phyloP scores from a whole-genome alignment of 2,888 invertebrate genomes.

The Melitaea athalia region DNA sequence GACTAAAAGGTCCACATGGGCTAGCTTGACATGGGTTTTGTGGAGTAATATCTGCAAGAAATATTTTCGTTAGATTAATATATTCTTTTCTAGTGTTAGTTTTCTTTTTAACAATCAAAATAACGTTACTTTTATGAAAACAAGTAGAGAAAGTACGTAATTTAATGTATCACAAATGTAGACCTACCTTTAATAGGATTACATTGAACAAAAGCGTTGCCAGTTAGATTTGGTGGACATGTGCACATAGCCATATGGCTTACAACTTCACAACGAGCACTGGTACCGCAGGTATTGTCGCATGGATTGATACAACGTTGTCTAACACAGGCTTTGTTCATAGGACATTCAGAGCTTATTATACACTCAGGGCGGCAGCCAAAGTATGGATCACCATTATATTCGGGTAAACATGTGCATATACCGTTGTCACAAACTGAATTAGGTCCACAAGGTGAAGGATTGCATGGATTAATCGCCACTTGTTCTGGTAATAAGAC shows the following conservation, averaged over 20 bases:
- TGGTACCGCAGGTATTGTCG: conserved; percentile 87
- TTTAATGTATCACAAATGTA: conserved; percentile 7
- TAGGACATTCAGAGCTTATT: conserved; percentile 86
- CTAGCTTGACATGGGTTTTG: conserved; percentile 84
- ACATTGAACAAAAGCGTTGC: conserved; percentile 88
- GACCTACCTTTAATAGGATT: conserved; percentile 78
- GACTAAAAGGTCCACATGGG: conserved; percentile 85
- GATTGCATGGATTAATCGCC: conserved; percentile 81
- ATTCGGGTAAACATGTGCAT: conserved; percentile 84
- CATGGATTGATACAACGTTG: conserved; percentile 89
- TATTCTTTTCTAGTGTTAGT: too few relatives aligned
- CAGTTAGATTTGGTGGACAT: conserved; percentile 86
- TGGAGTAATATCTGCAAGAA: conserved; percentile 60
- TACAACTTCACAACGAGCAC: conserved; percentile 87
- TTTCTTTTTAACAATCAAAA: too few relatives aligned
- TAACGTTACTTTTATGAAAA: background rate
- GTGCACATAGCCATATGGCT: conserved; percentile 90
- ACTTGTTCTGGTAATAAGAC: conserved; percentile 52
- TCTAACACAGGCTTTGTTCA: conserved; percentile 86
- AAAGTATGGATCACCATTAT: conserved; percentile 85
- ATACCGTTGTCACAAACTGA: conserved; percentile 82
- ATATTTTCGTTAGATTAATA: too few relatives aligned
- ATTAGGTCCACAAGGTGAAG: conserved; percentile 86
- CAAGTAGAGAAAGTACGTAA: background rate
- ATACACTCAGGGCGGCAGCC: conserved; percentile 89